Evolutionary conservation across 2,113 vertebrate genomes (phyloP).

Genomic region (Scolopax mira): DNA sequence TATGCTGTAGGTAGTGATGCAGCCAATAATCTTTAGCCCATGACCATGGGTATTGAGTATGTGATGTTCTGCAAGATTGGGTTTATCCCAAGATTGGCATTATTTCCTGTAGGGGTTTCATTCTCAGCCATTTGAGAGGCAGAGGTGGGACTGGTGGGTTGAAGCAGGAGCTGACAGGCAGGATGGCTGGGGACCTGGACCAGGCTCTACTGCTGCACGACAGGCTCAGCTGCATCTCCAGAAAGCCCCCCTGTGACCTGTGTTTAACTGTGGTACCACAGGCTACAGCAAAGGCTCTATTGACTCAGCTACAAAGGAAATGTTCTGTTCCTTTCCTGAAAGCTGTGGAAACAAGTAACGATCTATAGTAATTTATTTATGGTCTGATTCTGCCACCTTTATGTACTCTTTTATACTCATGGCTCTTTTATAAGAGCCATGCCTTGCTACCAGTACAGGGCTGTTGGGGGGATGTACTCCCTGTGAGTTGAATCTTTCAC

Average conservation of each 20-base stretch:
- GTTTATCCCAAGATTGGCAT: background rate
- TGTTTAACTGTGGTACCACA: background rate
- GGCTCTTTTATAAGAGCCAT: too few species aligned
- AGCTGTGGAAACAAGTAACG: background rate
- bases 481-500: background rate
- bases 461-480: too few species aligned
- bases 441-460: fast-evolving
- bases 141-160: background rate
- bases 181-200: background rate
- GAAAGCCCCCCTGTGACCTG: background rate
- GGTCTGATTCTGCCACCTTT: background rate
- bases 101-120: fast-evolving
- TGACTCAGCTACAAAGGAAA: background rate
- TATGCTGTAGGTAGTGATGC: fast-evolving
- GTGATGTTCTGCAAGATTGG: fast-evolving
- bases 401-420: fast-evolving
- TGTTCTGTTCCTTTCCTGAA: background rate
- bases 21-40: background rate
- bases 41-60: fast-evolving
- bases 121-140: background rate
- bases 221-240: background rate
- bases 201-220: background rate
- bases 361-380: background rate
- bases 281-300: background rate
- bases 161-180: background rate